Evolutionary conservation across 2,797 vertebrate species (phyloP), one percentile per base, ranked within the genome.

Genomic region (Sebastes steindachneri): DNA sequence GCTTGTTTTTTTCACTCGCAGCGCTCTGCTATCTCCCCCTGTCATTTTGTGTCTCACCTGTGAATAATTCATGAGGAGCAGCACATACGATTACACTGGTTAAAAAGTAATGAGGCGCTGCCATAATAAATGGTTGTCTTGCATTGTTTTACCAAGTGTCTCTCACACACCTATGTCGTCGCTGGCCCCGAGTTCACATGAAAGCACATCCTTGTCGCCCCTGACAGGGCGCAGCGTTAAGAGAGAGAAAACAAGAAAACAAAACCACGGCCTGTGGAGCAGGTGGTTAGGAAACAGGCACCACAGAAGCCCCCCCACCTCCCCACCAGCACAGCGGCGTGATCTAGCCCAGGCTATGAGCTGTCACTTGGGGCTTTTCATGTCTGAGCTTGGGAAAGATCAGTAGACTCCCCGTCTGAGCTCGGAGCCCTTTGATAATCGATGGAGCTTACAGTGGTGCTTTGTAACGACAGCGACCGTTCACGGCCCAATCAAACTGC

Each of bases 91-190:
- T 95, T 94, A 95, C 89, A 62, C 88, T 83, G 86, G 91, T 95
- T 95, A 95, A 95, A 95, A 95, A 93, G 93, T 94, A 95, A 95
- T 95, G 93, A 95, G 93, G 91, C 84, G 53, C 88, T 63, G 85
- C 83, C 80, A 74, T 93, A 95, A 94, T 93, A 93, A 95, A 95
- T 94, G 86, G 88, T 88, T 93, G 94, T 89, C 90, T 88, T 88
- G 79, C 89, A 83, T 94, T 95, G 93, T 95, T 94, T 93, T 93
- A 92, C 92, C 89, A 83, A 94, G 93, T 94, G 92, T 93, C 89
- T 92, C 80, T 88, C 80, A 66, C 90, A 82, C 81, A 67, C 83
- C 83, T 54, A 79, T 90, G 90, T 88, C 64, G 48, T 86, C 33
- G 81, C 86, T 81, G 80, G 88, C 87, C 93, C 75, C 12, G 41